Evolutionary conservation across 1,140 invertebrate genomes (phyloP).

Genomic region (Liolophura sinensis): DNA sequence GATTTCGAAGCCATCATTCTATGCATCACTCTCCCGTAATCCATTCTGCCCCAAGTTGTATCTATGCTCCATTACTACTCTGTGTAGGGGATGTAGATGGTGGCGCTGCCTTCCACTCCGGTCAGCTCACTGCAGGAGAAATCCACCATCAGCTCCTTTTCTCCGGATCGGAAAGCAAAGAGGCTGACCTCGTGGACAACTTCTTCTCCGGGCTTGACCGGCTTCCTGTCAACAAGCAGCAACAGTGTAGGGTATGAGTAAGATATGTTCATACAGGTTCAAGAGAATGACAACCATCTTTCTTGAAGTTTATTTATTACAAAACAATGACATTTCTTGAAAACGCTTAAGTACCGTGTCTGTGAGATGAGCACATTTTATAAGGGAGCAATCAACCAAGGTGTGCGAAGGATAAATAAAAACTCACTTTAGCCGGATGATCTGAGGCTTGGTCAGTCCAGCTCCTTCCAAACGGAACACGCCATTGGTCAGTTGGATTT

Average conservation of each 20-base stretch:
- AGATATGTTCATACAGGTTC: background rate
- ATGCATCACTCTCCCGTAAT: too few species aligned
- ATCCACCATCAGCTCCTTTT: constrained; percentile 9
- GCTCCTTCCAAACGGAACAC: constrained; percentile 22
- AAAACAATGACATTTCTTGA: too few species aligned
- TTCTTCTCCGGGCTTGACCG: constrained; percentile 17
- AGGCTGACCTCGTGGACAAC: constrained; percentile 11
- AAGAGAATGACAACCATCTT: too few species aligned
- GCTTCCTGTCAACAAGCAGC: constrained; percentile 11
- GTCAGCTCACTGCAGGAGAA: constrained; percentile 17
- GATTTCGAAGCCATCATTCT: too few species aligned
- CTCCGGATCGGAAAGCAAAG: constrained; percentile 11
- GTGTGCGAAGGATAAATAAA: background rate
- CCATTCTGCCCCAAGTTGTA: too few species aligned
- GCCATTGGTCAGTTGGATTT: constrained; percentile 13
- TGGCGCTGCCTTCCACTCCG: constrained; percentile 8
- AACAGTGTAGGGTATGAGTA: background rate
- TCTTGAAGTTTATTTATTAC: too few species aligned
- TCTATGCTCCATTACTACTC: too few species aligned
- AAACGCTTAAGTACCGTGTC: too few species aligned
- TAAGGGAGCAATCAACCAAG: too few species aligned
- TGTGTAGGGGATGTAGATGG: constrained; percentile 4
- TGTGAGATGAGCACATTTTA: too few species aligned
- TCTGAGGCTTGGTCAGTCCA: constrained; percentile 12
- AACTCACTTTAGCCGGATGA: constrained; percentile 8